Evolutionary conservation across 1,140 invertebrate species (phyloP).

Genomic region (Cyclargus thomasi): DNA sequence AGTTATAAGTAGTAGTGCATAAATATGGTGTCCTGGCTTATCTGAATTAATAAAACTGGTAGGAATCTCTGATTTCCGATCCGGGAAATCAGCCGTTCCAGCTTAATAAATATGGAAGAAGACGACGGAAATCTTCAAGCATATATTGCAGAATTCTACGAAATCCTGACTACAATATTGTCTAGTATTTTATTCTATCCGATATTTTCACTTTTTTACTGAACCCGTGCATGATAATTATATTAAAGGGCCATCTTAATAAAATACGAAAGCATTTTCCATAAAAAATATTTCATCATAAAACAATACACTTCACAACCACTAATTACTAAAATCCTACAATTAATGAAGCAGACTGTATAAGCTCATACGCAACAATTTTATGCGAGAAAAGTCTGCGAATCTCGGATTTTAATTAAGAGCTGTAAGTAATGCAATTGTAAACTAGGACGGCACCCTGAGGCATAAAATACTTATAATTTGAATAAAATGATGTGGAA

Average conservation of each 20-base stretch:
- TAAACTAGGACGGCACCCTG: not conserved
- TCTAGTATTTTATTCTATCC: too few relatives aligned
- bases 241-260: not conserved
- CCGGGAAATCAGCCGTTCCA: too few relatives aligned
- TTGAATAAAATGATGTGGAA: not conserved
- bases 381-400: not conserved
- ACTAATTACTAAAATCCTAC: not conserved
- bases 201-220: too few relatives aligned
- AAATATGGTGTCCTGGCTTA: too few relatives aligned
- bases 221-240: too few relatives aligned
- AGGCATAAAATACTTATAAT: constrained; percentile 7
- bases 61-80: too few relatives aligned
- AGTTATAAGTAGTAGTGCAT: too few relatives aligned
- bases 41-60: too few relatives aligned
- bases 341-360: not conserved
- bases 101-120: too few relatives aligned
- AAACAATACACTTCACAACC: not conserved
- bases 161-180: too few relatives aligned
- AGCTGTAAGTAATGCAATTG: not conserved
- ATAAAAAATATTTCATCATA: not conserved
- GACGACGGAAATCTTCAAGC: too few relatives aligned
- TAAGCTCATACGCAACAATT: not conserved
- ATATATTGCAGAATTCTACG: too few relatives aligned
- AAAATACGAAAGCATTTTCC: not conserved
- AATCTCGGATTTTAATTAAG: constrained; percentile 6